phyloP scores from a whole-genome alignment of 2,113 vertebrate genomes.

The Antechinus stuartii region DNA sequence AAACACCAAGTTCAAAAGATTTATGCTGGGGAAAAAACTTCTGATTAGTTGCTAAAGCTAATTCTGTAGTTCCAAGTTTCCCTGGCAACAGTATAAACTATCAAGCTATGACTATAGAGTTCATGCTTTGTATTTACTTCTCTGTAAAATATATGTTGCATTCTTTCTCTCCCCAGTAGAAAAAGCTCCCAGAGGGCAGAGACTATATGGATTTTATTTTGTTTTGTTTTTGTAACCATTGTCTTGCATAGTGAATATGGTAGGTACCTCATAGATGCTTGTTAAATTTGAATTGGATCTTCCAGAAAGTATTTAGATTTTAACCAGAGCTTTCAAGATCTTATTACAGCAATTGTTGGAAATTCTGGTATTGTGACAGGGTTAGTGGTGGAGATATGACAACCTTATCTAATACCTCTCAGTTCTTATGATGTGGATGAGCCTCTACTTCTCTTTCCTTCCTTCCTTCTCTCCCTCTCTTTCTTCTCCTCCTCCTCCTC shows the following conservation, averaged over 20 bases:
- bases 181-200: not conserved
- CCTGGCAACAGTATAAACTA: not conserved
- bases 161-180: not conserved
- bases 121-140: not conserved
- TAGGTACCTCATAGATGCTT: not conserved
- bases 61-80: not conserved
- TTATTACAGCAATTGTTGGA: not conserved
- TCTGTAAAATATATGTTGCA: not conserved
- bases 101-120: not conserved
- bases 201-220: not conserved
- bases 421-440: not conserved
- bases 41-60: not conserved
- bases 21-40: not conserved
- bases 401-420: not conserved
- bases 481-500: too few species aligned
- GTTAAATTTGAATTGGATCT: not conserved
- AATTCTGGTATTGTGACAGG: not conserved
- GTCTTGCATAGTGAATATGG: not conserved
- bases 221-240: not conserved
- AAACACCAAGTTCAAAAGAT: not conserved
- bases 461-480: not conserved
- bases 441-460: not conserved
- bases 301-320: not conserved
- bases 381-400: not conserved
- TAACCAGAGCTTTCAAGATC: not conserved